phyloP scores from a whole-genome alignment of 2,113 vertebrate species.

The Vireo altiloquus region DNA sequence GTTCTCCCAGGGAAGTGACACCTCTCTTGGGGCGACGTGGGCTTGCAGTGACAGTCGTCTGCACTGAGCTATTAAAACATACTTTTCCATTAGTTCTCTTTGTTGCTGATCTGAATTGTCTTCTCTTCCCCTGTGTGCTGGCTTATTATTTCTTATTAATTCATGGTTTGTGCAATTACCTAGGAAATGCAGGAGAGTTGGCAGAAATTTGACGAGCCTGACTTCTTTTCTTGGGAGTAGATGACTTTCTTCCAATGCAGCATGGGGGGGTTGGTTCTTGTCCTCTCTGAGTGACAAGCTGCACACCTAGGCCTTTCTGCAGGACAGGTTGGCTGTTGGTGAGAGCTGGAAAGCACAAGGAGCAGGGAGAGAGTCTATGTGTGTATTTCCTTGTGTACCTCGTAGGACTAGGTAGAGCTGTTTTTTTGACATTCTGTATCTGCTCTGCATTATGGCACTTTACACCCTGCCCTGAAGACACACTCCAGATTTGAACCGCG shows the following conservation, averaged over 20 bases:
- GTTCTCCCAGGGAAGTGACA: background rate
- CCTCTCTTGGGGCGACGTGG: background rate
- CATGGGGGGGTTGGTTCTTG: background rate
- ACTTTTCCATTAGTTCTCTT: slow-evolving; percentile 1
- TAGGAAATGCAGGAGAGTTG: background rate
- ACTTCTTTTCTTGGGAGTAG: background rate
- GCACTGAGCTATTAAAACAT: background rate
- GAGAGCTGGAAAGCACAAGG: background rate
- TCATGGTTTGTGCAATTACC: slow-evolving; percentile 27
- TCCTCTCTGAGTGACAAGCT: background rate
- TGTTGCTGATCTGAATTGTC: background rate
- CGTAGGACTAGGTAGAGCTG: background rate
- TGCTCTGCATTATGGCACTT: background rate
- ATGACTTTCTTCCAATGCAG: background rate
- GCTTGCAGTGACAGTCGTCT: background rate
- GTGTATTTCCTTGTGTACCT: background rate
- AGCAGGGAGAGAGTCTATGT: background rate
- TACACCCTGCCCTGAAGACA: background rate
- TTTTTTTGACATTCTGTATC: background rate
- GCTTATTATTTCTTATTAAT: slow-evolving; percentile 46
- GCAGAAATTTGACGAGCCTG: background rate
- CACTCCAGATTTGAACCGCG: background rate
- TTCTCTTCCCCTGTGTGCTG: slow-evolving; percentile 8
- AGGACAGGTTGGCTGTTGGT: background rate
- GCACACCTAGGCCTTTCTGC: background rate